phyloP scores from a whole-genome alignment of 2,888 invertebrate species.

The Ceriagrion tenellum region DNA sequence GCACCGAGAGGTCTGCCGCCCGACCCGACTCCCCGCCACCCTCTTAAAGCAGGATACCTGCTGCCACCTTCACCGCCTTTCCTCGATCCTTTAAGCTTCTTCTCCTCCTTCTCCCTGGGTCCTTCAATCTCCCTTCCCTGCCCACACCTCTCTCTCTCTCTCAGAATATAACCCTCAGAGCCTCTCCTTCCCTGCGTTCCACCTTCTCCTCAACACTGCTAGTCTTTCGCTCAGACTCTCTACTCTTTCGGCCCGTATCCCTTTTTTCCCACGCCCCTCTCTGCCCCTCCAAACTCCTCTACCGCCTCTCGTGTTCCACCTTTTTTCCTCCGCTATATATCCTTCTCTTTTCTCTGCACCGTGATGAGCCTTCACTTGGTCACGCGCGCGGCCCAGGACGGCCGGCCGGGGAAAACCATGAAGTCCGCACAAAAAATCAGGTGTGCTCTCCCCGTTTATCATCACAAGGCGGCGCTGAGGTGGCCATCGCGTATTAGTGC shows the following conservation, averaged over 20 bases:
- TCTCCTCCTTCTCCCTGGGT: no score
- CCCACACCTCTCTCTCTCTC: neutral
- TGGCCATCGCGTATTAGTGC: no score
- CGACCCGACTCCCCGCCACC: neutral
- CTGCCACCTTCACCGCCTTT: neutral
- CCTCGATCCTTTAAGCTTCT: neutral
- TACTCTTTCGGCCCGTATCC: neutral
- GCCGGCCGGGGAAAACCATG: no score
- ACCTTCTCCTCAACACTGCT: neutral
- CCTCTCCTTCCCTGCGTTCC: neutral
- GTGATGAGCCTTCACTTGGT: neutral
- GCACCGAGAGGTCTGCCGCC: neutral
- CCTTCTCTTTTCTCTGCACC: neutral
- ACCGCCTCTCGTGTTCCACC: no score
- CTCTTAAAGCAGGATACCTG: neutral
- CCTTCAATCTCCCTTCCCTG: neutral
- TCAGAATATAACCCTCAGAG: neutral
- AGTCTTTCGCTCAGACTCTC: neutral
- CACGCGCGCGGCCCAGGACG: no score
- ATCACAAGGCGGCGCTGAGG: no score
- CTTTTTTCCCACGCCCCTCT: neutral
- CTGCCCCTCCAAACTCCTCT: no score
- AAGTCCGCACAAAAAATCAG: no score
- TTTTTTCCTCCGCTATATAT: neutral
- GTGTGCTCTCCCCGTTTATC: no score